Conservation (phyloP, 2,888 invertebrate species). For the Stenolophus ochropezus region DNA sequence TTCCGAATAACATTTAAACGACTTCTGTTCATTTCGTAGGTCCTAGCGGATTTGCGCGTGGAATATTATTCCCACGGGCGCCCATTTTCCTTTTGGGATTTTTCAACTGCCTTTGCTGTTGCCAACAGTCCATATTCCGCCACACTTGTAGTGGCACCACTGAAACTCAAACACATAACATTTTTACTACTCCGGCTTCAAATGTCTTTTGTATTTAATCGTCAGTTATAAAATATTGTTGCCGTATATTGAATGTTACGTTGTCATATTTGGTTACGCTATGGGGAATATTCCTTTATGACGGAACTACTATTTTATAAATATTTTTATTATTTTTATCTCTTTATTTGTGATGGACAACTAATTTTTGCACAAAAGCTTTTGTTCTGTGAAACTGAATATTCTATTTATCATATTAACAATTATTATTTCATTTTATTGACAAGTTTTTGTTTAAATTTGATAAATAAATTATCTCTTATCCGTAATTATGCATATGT, state of each 20-base stretch:
- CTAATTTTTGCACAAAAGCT: not conserved
- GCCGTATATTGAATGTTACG: slow-evolving; percentile 16
- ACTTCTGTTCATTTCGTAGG: slow-evolving; percentile 60
- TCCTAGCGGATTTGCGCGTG: slow-evolving; percentile 35
- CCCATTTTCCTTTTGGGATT: slow-evolving; percentile 37
- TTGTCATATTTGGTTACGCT: slow-evolving; percentile 9
- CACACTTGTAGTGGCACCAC: not conserved
- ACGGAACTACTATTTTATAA: not conserved
- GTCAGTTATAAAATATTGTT: slow-evolving; percentile 36
- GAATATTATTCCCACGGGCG: slow-evolving; percentile 10
- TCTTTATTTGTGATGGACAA: not conserved
- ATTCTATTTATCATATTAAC: not conserved
- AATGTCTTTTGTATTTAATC: slow-evolving; percentile 36
- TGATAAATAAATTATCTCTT: not conserved
- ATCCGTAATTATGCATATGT: not conserved
- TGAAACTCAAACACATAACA: slow-evolving; percentile 15
- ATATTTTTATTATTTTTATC: not conserved
- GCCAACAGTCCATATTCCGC: not conserved
- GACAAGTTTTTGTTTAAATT: not conserved
- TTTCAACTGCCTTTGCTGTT: slow-evolving; percentile 6
- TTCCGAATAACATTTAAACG: slow-evolving; percentile 70
- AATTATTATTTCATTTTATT: not conserved
- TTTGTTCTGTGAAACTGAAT: not conserved
- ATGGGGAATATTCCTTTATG: not conserved
- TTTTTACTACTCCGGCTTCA: slow-evolving; percentile 27